These are phyloP conservation scores for Brachystomella parvula DNA, from an alignment of 1,140 invertebrate species.

Conservation along the genomic window DNA sequence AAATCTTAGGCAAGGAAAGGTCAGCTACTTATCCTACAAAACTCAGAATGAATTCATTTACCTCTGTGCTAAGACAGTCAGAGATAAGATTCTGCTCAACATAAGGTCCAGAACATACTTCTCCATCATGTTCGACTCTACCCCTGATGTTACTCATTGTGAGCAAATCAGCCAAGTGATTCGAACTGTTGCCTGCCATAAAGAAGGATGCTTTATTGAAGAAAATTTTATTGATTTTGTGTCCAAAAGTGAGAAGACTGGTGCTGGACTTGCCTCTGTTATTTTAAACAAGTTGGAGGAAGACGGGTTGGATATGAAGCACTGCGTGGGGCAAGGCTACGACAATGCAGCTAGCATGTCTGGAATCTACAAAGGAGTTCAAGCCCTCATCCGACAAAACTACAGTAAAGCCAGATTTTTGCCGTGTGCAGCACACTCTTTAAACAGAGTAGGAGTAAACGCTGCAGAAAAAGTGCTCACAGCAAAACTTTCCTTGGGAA, in stretches of 20 bases:
- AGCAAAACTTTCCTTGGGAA: not conserved
- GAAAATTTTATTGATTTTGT: conserved; percentile 40
- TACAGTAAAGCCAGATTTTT: not conserved
- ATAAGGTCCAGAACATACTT: conserved; percentile 24
- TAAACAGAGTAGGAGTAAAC: conserved; percentile 40
- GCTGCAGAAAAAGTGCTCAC: conserved; percentile 22
- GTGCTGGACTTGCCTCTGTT: conserved; percentile 15
- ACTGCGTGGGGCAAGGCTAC: conserved; percentile 42
- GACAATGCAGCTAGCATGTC: conserved; percentile 43
- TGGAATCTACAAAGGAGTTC: conserved; percentile 40
- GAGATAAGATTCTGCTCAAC: not conserved
- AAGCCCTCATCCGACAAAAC: conserved; percentile 37
- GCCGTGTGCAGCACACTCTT: conserved; percentile 39
- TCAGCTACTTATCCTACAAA: not conserved
- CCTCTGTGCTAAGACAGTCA: not conserved
- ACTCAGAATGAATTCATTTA: not conserved
- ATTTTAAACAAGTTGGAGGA: conserved; percentile 32
- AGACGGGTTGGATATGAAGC: conserved; percentile 38
- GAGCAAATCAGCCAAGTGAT: conserved; percentile 42
- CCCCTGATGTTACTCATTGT: conserved; percentile 40
- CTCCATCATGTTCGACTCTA: conserved; percentile 39
- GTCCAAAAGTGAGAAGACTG: conserved; percentile 32
- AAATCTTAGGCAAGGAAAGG: not conserved
- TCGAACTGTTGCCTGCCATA: conserved; percentile 26
- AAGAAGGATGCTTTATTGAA: conserved; percentile 12